phyloP scores from a whole-genome alignment of 2,888 invertebrate genomes.

The Pseudoips prasinana region DNA sequence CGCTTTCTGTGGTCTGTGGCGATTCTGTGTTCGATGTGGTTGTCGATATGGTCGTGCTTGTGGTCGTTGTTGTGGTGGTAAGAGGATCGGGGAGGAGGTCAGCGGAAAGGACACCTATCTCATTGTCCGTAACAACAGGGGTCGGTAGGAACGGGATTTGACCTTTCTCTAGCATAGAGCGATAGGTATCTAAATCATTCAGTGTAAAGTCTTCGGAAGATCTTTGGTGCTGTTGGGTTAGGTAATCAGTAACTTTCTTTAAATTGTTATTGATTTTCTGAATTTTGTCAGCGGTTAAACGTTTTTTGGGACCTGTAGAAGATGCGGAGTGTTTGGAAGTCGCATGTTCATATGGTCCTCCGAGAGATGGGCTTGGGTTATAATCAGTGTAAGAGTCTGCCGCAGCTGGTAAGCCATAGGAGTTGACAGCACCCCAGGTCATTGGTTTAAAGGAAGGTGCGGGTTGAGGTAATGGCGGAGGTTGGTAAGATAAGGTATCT shows the following conservation, averaged over 20 bases:
- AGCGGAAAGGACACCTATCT: conserved; percentile 69
- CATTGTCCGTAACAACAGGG: conserved; percentile 65
- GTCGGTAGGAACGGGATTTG: conserved; percentile 57
- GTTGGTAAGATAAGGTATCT: conserved; percentile 42
- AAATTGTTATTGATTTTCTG: conserved; percentile 68
- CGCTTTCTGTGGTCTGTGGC: conserved; percentile 43
- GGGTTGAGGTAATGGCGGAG: conserved; percentile 59
- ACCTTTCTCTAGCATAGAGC: conserved; percentile 54
- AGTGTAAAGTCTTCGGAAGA: conserved; percentile 61
- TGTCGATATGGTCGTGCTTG: conserved; percentile 43
- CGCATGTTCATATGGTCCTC: conserved; percentile 47
- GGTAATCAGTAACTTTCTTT: conserved; percentile 54
- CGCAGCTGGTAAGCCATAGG: conserved; percentile 70
- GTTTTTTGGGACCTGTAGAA: conserved; percentile 38
- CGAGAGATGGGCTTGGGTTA: conserved; percentile 46
- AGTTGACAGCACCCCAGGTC: conserved; percentile 68
- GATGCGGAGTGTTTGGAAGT: conserved; percentile 50
- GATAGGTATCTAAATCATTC: conserved; percentile 48
- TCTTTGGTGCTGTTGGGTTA: conserved; percentile 53
- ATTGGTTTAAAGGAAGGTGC: conserved; percentile 59
- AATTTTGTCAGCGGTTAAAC: conserved; percentile 63
- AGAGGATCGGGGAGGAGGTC: conserved; percentile 56
- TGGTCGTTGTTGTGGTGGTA: conserved; percentile 40
- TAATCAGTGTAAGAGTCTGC: conserved; percentile 58
- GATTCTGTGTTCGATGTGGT: conserved; percentile 40